Evolutionary conservation across 1,140 invertebrate genomes (phyloP), one percentile per base, ranked within the genome.

Genomic region (Gonatopus flavifemur): DNA sequence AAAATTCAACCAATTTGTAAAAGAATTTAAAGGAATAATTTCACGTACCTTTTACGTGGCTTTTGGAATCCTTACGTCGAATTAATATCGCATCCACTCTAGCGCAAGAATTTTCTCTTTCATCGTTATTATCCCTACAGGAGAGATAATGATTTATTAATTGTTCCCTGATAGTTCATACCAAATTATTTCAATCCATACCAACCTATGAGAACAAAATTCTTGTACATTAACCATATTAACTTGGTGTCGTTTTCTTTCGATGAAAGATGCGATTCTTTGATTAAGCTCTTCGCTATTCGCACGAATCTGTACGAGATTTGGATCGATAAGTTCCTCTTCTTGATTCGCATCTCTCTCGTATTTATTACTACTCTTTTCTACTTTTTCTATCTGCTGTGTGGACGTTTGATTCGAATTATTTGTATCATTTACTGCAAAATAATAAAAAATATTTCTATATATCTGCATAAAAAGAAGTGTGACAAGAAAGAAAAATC

Each of bases 41-140:
- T 22, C n/a, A 25, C 56, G 70, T 76, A 87, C 86, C 84, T 83
- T 83, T 85, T 15, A 88, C 77, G 69, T 87, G 86, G 64, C 84
- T 83, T 74, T 85, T 88, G 0, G 83, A 84, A 65, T 84, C 83
- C 59, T 86, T 83, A 41, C 81, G 72, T 56, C 82, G 81, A 30
- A 83, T 62, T 51, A 88, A 74, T 22, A 82, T 74, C n/a, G 86
- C 83, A 73, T 87, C 82, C 16, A 86, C 80, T 62, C 87, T 77
- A 5, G 87, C 86, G 76, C 86, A 88, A 24, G 82, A 82, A 55
- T 61, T 67, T 49, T 80, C 70, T 35, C 60, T 61, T 47, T 68
- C 58, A 52, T 72, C 67, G 49, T 59, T 70, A 24, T 59, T 44
- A 42, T 64, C 58, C 38, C 72, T 77, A 36, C 10, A 51, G 52